phyloP scores from a whole-genome alignment of 2,113 vertebrate genomes.

The Bucco capensis region DNA sequence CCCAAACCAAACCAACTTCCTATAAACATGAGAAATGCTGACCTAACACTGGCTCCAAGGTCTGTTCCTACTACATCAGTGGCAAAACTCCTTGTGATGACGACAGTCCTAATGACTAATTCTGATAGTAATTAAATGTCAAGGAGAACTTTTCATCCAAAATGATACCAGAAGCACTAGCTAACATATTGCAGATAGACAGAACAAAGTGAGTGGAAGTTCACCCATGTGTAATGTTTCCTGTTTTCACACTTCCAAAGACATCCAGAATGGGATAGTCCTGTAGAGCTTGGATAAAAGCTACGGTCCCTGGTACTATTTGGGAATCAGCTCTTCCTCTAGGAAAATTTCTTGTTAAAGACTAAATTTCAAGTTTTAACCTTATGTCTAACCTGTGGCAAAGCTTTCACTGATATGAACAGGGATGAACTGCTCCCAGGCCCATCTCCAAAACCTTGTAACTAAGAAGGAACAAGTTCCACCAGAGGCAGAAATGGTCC shows the following conservation, averaged over 20 bases:
- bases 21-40: not conserved
- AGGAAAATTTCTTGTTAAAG: not conserved
- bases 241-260: not conserved
- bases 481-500: not conserved
- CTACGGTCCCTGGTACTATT: not conserved
- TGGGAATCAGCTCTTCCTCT: not conserved
- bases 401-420: not conserved
- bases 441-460: not conserved
- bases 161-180: not conserved
- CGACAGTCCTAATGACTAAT: not conserved
- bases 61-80: not conserved
- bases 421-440: not conserved
- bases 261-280: not conserved
- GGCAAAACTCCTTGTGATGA: not conserved
- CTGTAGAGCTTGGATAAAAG: not conserved
- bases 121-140: constrained; percentile 35
- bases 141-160: constrained; percentile 24
- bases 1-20: not conserved
- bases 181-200: not conserved
- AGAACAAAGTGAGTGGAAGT: not conserved
- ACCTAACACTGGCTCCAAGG: not conserved
- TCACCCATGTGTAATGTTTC: rapidly evolving
- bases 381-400: not conserved
- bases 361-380: not conserved
- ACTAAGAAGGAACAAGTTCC: not conserved